Evolutionary conservation across 2,113 vertebrate genomes (phyloP), one percentile per base, ranked within the genome.

Genomic region (Parotia lawesii): DNA sequence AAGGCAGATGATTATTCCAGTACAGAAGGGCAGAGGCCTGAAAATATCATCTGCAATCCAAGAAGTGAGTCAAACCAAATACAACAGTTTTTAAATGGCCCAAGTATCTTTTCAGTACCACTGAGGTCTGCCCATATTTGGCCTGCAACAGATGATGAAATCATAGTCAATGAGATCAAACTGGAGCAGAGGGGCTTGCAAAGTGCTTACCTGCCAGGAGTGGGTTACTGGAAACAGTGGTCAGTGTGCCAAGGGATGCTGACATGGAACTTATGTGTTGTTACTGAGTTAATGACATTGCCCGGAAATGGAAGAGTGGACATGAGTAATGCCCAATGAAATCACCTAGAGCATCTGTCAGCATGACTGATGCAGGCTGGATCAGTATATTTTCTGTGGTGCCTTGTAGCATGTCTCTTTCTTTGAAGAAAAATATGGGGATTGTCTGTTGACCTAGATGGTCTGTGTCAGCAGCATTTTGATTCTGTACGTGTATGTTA

Each of bases 241-340:
- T 35, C 27, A 5, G 15, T 51, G 8, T 44, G 12, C 28, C 47
- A 74, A 35, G 13, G 71, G n/a, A n/a, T 65, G 24, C 24, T 45
- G 37, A 50, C 19, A 20, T 17, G 4, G 3, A 42, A 53, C n/a
- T 74, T 53, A 8, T 0, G 1, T 20, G 18, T 48, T 73, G 13
- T 23, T 28, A 25, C 13, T 54, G 35, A 75, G 25, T 38, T 64
- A 71, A 45, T 33, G 5, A 20, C 35, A 21, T 25, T 25, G 19
- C 12, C 48, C 13, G 38, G 40, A 71, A 88, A 47, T 48, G 14
- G 24, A 57, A 78, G 51, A 15, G 10, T 38, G 29, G 48, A 56
- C 23, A 12, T 28, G 42, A 67, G 17, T 21, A 67, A 71, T 72
- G 40, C 10, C 24, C 56, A 28, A 6, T 35, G 18, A 85, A 72